These are phyloP conservation scores for Xylocampa areola DNA, from an alignment of 2,888 invertebrate species.

Conservation along the genomic window DNA sequence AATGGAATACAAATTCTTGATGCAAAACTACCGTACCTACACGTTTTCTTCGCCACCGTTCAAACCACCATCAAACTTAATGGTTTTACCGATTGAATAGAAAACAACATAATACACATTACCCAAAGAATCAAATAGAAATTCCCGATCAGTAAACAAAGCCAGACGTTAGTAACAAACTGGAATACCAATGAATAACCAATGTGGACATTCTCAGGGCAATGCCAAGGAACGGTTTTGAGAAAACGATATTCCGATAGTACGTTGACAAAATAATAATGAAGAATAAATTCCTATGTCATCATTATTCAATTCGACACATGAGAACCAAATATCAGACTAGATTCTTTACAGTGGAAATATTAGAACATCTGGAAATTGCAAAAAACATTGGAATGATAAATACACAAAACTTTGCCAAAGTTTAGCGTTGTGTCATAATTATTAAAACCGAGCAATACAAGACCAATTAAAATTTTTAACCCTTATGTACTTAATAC, in stretches of 20 bases:
- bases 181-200: conserved; percentile 78
- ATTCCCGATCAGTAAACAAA: conserved; percentile 80
- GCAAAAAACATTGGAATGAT: no score
- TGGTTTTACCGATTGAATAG: conserved; percentile 65
- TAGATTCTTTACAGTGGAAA: conserved; percentile 36
- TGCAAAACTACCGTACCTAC: conserved; percentile 40
- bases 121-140: conserved; percentile 71
- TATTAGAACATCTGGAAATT: neutral
- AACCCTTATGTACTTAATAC: no score
- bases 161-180: conserved; percentile 59
- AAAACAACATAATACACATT: conserved; percentile 61
- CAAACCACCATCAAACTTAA: conserved; percentile 56
- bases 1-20: conserved; percentile 59
- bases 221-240: conserved; percentile 85
- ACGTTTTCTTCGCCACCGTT: conserved; percentile 59
- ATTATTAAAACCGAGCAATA: no score
- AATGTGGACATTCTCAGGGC: conserved; percentile 79
- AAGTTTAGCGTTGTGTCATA: no score
- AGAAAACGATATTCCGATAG: conserved; percentile 87
- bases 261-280: conserved; percentile 80
- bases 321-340: conserved; percentile 74
- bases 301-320: conserved; percentile 79
- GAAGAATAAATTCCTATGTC: conserved; percentile 78
- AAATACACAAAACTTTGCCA: no score
- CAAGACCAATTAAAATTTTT: no score